phyloP scores from a whole-genome alignment of 2,888 invertebrate species.

The Metellina segmentata region DNA sequence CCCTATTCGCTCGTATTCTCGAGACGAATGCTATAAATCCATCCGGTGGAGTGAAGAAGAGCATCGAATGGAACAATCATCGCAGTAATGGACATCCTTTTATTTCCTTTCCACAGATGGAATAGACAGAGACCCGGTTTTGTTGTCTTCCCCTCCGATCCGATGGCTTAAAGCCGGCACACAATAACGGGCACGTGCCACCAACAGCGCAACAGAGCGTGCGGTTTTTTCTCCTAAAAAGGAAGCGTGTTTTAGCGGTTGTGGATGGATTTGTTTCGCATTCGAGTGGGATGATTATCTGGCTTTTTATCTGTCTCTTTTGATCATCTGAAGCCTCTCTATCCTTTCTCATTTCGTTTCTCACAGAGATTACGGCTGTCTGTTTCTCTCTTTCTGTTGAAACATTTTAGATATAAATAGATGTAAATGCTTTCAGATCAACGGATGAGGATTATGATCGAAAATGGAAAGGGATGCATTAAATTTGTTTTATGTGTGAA shows the following conservation, averaged over 20 bases:
- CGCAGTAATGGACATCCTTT: constrained; percentile 61
- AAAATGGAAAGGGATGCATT: neutral
- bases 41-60: constrained; percentile 26
- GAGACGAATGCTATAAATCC: constrained; percentile 27
- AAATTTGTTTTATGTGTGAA: neutral
- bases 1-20: constrained; percentile 5
- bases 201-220: neutral
- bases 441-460: neutral
- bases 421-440: neutral
- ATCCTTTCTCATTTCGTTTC: constrained; percentile 12
- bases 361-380: constrained; percentile 38
- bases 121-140: constrained; percentile 23
- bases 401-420: neutral
- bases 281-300: constrained; percentile 23
- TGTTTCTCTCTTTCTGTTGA: neutral
- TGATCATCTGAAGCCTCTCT: neutral
- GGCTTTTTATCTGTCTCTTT: constrained; percentile 20
- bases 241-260: constrained; percentile 22
- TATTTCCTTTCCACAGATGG: constrained; percentile 22
- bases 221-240: neutral
- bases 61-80: constrained; percentile 68
- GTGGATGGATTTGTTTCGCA: neutral
- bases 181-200: constrained; percentile 40
- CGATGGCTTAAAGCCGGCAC: neutral
- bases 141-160: neutral